phyloP scores from a whole-genome alignment of 2,888 invertebrate genomes.

The Perithous albicinctus region DNA sequence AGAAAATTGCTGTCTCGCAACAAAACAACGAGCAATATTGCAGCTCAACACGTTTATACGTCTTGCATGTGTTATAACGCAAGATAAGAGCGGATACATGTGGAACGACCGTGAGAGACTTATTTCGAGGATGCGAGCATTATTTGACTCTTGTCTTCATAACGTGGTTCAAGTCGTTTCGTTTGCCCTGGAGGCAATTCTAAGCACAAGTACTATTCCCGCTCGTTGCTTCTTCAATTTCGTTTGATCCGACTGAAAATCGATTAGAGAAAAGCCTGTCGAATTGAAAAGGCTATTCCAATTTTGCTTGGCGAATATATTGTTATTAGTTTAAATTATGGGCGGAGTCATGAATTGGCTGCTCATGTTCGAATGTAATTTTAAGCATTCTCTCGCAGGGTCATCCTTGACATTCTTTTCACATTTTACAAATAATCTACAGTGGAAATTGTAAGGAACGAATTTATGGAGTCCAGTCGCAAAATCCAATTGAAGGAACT shows the following conservation, averaged over 20 bases:
- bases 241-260: constrained; percentile 52
- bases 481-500: too few species aligned
- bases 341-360: too few species aligned
- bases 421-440: too few species aligned
- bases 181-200: constrained; percentile 31
- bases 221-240: constrained; percentile 52
- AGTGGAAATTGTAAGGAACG: too few species aligned
- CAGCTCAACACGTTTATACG: constrained; percentile 19
- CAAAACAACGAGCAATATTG: constrained; percentile 22
- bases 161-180: constrained; percentile 35
- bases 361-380: too few species aligned
- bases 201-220: constrained; percentile 42
- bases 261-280: not conserved
- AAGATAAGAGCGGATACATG: constrained; percentile 33
- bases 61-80: constrained; percentile 38
- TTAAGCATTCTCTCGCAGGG: too few species aligned
- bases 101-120: constrained; percentile 71
- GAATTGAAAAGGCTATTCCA: not conserved
- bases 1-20: constrained; percentile 67
- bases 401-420: too few species aligned
- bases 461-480: too few species aligned
- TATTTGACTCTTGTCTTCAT: constrained; percentile 58
- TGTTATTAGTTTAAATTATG: not conserved
- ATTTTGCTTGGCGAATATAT: not conserved
- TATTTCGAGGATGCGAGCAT: constrained; percentile 67